phyloP scores from a whole-genome alignment of 2,113 vertebrate genomes.

The Oryzias curvinotus region DNA sequence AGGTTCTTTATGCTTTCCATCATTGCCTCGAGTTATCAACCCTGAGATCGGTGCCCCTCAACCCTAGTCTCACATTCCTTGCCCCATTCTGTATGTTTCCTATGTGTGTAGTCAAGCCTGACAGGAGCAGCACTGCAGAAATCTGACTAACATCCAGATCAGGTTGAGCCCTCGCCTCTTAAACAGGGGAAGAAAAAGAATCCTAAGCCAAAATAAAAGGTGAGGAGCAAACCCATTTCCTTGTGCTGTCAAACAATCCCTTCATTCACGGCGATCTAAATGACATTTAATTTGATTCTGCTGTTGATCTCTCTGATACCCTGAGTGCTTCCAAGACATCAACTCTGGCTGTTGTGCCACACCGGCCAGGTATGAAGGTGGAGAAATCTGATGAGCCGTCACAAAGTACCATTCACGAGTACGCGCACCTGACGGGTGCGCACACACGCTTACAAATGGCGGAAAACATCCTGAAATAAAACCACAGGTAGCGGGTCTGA shows the following conservation, averaged over 20 bases:
- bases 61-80: slow-evolving; percentile 73
- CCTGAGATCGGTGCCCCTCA: slow-evolving; percentile 65
- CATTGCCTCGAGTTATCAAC: slow-evolving; percentile 66
- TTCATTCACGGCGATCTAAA: slow-evolving; percentile 80
- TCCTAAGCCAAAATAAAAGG: slow-evolving; percentile 78
- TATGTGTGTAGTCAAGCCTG: slow-evolving; percentile 71
- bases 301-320: slow-evolving; percentile 78
- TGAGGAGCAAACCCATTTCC: slow-evolving; percentile 78
- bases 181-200: slow-evolving; percentile 74
- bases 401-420: slow-evolving; percentile 56
- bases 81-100: slow-evolving; percentile 69
- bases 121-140: slow-evolving; percentile 66
- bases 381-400: slow-evolving; percentile 74
- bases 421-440: slow-evolving; percentile 25
- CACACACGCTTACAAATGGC: slow-evolving; percentile 38
- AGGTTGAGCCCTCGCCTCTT: slow-evolving; percentile 70
- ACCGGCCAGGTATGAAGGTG: slow-evolving; percentile 66
- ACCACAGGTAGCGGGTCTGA: slow-evolving; percentile 68
- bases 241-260: slow-evolving; percentile 78
- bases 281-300: slow-evolving; percentile 84
- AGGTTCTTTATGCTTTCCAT: slow-evolving; percentile 70
- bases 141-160: slow-evolving; percentile 75
- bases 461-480: slow-evolving; percentile 83
- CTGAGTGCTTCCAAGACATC: slow-evolving; percentile 77
- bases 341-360: slow-evolving; percentile 63